Base-by-base conservation (phyloP, 1,140 invertebrate genomes). In the Calliphora vicina region DNA sequence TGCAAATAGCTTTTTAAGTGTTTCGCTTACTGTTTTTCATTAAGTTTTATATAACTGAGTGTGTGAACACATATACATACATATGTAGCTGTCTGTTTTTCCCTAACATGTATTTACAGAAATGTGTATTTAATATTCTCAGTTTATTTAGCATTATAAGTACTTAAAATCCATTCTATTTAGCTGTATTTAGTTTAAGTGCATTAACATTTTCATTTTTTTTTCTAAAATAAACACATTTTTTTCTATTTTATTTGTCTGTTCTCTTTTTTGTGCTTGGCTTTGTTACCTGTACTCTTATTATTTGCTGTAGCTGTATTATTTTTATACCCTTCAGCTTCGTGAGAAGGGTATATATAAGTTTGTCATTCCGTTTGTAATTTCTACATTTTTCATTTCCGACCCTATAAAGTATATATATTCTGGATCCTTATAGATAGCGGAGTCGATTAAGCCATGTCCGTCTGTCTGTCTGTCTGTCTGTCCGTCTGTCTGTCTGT, bases 121-220 rank as follows among this genome's bases (percentile, higher is more conserved):
- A 78, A 78, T 78, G 74, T 74, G 72, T 78, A 78, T 78, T 78
- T 78, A 78, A 78, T 78, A 78, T 45, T 78, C 35, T 78, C 74
- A 78, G 74, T 78, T 23, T 78, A 43, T 78, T 78, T 78, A 43
- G n/a, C 74, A 78, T 78, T 78, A 78, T 23, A 45, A 78, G 74
- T 45, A 78, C 74, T 78, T 78, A 45, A 45, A 43, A 23, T 67
- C n/a, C 12, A 67, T 9, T 67, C 61, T 67, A 67, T 67, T 67
- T 67, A 67, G 23, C 17, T 57, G 20, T 67, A 12, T 67, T 67
- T 23, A 67, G 61, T 67, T 25, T 23, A 78, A 43, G 20, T 43
- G 35, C 42, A 78, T 78, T 78, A 78, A 67, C 61, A 67, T 67
- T 67, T 23, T 45, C 23, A 23, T 23, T 26, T 0, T n/a, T 29